A percentile compares a stretch with the other conserved stretches of the same genome.
Evolutionary conservation across 1,140 invertebrate species (phyloP).

Genomic region (Panagrolaimus sp.): DNA sequence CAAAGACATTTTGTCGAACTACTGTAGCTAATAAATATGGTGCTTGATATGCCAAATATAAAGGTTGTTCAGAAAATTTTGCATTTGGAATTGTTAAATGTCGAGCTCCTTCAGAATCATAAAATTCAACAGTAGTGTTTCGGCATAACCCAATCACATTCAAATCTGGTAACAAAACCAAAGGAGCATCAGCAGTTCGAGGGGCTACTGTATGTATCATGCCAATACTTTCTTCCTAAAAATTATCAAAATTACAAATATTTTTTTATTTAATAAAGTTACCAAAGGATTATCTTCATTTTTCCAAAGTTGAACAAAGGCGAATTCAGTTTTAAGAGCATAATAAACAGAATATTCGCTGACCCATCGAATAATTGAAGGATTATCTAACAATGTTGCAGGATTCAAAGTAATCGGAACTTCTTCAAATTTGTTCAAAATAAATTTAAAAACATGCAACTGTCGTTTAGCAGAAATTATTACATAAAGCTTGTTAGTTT

Average conservation of each 20-base stretch:
- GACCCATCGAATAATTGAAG: neutral
- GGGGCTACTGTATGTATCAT: neutral
- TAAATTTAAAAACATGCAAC: neutral
- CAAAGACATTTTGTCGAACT: constrained; percentile 34
- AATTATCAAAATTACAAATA: too few species aligned
- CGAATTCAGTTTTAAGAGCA: neutral
- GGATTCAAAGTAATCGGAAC: neutral
- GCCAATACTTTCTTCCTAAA: too few species aligned
- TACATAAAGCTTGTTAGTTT: neutral
- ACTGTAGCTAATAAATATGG: constrained; percentile 46
- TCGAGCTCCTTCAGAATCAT: neutral
- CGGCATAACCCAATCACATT: neutral
- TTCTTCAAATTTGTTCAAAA: neutral
- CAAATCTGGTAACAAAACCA: neutral
- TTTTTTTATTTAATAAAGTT: too few species aligned
- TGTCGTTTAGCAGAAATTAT: neutral
- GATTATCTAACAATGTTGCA: neutral
- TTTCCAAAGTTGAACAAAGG: neutral
- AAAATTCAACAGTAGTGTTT: neutral
- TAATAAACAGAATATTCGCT: neutral
- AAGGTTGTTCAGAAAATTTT: neutral
- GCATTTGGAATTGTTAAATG: neutral
- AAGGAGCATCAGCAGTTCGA: neutral
- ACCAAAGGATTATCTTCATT: neutral
- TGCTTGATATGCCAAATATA: constrained; percentile 31